Evolutionary conservation across 1,140 invertebrate species (phyloP).

Genomic region (Steinernema khuongi): DNA sequence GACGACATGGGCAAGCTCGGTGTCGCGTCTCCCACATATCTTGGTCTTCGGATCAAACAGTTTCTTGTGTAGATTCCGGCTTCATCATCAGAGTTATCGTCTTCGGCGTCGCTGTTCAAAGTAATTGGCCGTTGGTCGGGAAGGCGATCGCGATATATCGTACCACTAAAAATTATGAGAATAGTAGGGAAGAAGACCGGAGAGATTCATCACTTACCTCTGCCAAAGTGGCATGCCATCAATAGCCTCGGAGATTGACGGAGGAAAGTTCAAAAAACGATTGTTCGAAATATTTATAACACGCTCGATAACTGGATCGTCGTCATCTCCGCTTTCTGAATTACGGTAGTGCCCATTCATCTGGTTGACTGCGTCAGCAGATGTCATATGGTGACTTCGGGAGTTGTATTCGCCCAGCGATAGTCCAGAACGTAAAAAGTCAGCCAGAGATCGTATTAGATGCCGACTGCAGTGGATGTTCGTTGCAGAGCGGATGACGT

Average conservation of each 20-base stretch:
- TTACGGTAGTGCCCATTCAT: too few species aligned
- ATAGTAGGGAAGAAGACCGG: background rate
- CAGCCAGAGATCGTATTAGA: background rate
- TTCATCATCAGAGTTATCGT: background rate
- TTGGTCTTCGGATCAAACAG: background rate
- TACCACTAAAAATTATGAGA: background rate
- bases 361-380: background rate
- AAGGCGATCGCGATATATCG: background rate
- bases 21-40: background rate
- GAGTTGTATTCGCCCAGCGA: background rate
- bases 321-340: background rate
- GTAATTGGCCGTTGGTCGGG: background rate
- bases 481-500: background rate
- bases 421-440: background rate
- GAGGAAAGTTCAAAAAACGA: background rate
- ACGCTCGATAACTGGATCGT: background rate
- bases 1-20: background rate
- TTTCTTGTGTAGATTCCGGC: background rate
- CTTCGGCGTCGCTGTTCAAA: background rate
- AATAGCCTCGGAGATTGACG: background rate
- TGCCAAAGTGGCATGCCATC: background rate
- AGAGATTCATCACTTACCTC: background rate
- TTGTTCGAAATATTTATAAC: background rate
- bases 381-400: background rate
- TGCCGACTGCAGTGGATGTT: background rate